A percentile compares a stretch with the other conserved stretches of the same genome.
Conservation (phyloP, 35 echinoderm and acorn worm species). For the Ptychodera flava region DNA sequence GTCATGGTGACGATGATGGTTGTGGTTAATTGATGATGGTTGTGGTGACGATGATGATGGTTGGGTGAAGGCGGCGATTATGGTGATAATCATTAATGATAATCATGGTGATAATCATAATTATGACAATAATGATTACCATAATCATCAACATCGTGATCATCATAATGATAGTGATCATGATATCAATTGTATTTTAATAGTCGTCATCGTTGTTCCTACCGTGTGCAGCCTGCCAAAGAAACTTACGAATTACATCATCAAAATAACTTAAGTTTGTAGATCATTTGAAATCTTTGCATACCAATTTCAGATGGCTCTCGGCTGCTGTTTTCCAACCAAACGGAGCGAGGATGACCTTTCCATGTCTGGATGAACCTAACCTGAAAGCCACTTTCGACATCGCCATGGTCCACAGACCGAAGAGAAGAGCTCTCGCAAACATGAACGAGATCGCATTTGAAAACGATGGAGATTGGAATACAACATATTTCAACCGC, state of each 20-base stretch:
- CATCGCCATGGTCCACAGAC: not conserved
- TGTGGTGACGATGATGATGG: no score
- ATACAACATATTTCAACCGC: not conserved
- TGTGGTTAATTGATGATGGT: no score
- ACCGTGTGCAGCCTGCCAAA: no score
- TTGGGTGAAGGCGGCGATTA: no score
- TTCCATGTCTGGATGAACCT: not conserved
- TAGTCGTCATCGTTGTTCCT: not conserved
- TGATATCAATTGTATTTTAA: not conserved
- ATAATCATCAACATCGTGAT: no score
- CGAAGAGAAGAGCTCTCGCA: not conserved
- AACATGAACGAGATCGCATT: not conserved
- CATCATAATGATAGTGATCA: not conserved
- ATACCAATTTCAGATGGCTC: not conserved
- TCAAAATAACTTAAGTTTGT: not conserved
- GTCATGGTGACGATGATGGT: no score
- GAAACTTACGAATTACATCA: not conserved
- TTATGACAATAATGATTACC: no score
- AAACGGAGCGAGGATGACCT: not conserved
- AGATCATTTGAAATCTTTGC: not conserved
- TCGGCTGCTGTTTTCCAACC: not conserved
- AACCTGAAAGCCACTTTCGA: not conserved
- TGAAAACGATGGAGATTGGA: not conserved
- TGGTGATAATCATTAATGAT: no score
- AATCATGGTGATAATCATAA: no score